phyloP scores from a whole-genome alignment of 2,888 invertebrate species.

The Sphinx pinastri region DNA sequence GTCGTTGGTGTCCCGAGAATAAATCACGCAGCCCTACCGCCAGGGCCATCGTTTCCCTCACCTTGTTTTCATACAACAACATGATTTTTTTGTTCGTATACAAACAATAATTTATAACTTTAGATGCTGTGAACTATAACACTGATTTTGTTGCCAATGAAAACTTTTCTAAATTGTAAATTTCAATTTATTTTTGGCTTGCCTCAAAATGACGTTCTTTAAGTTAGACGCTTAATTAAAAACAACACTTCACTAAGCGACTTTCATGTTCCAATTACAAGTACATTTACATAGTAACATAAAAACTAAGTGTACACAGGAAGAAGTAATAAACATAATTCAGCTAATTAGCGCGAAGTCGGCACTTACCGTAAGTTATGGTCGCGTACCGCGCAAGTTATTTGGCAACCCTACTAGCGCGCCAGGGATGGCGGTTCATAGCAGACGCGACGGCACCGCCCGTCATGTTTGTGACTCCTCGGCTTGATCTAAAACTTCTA shows the following conservation, averaged over 20 bases:
- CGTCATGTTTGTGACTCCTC: constrained; percentile 59
- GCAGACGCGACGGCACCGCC: constrained; percentile 53
- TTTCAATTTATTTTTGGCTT: constrained; percentile 2
- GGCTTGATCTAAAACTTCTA: constrained; percentile 58
- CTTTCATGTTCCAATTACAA: constrained; percentile 14
- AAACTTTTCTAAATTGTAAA: background rate
- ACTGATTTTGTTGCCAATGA: background rate
- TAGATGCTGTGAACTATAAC: background rate
- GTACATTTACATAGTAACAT: constrained; percentile 9
- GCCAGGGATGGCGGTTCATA: constrained; percentile 35
- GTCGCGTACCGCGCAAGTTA: constrained; percentile 25
- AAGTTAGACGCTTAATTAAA: background rate
- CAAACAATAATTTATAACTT: constrained; percentile 9
- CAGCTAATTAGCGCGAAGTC: constrained; percentile 27
- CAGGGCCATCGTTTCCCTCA: constrained; percentile 46
- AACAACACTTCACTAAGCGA: background rate
- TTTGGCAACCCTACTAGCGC: constrained; percentile 41
- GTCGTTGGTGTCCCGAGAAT: constrained; percentile 72
- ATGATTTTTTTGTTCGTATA: background rate
- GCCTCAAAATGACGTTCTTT: background rate
- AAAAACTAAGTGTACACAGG: constrained; percentile 20
- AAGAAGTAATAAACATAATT: constrained; percentile 24
- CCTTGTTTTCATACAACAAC: constrained; percentile 12
- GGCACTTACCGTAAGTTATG: constrained; percentile 24
- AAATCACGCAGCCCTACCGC: constrained; percentile 71